Evolutionary conservation across 2,113 vertebrate genomes (phyloP), one percentile per base, ranked within the genome.

Genomic region (Bucco capensis): DNA sequence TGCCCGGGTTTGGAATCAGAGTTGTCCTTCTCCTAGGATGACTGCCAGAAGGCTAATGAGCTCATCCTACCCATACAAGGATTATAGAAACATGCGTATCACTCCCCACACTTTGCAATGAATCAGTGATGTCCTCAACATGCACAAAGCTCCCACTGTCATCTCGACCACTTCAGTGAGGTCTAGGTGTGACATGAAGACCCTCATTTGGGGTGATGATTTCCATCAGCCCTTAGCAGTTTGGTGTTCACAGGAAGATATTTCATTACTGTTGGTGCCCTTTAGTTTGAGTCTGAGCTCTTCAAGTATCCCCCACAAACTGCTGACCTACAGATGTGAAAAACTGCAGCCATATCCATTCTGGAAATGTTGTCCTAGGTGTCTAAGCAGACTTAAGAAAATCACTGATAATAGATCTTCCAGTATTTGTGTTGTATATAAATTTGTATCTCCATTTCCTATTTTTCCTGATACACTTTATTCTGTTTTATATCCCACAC

Each of bases 401-500:
- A 77, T 49, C 35, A 19, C 24, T 46, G 27, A 21, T 14, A 46
- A 60, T 80, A 86, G 67, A 88, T 88, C 72, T 86, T 62, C 16
- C 76, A 56, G 31, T 56, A 53, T 57, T 94, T 91, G 83, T 35
- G 74, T 70, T 56, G 31, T 16, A 10, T 80, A 16, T 54, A 31
- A 79, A 17, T 46, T 71, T 19, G 8, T 64, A 30, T 86, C 82
- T 86, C 44, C 42, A 42, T 70, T 89, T 89, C 75, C 14, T 60
- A 66, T 74, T 88, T 91, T 35, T 44, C 60, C 35, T 89, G 42
- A 46, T 86, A 67, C 18, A 19, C 83, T 83, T 87, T 83, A n/a
- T 80, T 67, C 64, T n/a, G 44, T 61, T 83, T 90, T 93, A 74
- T 61, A 60, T 21, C 40, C 73, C 46, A 65, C 11, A 37, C 28